Conservation (phyloP, 2,797 vertebrate species). For the Gadopsis bispinosus region DNA sequence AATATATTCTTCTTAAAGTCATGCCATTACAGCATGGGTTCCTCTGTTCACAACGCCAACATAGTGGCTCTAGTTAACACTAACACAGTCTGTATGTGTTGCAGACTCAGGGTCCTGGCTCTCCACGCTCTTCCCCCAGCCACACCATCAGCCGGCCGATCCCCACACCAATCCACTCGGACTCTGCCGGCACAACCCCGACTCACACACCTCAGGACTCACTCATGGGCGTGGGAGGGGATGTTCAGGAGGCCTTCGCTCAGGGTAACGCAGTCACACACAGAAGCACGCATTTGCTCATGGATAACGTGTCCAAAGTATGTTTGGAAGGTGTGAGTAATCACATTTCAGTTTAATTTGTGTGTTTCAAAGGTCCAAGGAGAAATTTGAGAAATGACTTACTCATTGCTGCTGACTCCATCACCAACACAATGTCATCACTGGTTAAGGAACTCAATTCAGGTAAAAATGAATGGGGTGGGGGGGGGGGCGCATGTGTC, state of each 20-base stretch:
- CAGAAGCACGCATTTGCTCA: not conserved
- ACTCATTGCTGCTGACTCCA: slow-evolving; percentile 97
- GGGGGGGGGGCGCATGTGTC: too few species aligned
- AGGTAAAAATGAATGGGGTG: slow-evolving; percentile 76
- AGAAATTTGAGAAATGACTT: slow-evolving; percentile 97
- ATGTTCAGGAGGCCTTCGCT: slow-evolving; percentile 98
- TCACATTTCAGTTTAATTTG: not conserved
- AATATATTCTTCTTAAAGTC: not conserved
- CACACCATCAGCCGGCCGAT: slow-evolving; percentile 94
- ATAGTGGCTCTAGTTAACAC: not conserved
- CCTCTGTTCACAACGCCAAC: not conserved
- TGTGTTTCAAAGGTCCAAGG: slow-evolving; percentile 88
- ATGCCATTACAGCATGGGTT: not conserved
- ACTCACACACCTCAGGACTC: slow-evolving; percentile 97
- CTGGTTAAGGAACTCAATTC: slow-evolving; percentile 97
- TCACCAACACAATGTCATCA: slow-evolving; percentile 99
- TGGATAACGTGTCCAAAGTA: not conserved
- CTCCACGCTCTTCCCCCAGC: slow-evolving; percentile 95
- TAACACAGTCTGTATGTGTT: slow-evolving; percentile 61
- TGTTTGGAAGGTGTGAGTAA: not conserved
- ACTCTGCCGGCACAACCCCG: slow-evolving; percentile 93
- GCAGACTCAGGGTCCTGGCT: slow-evolving; percentile 95
- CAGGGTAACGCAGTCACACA: slow-evolving; percentile 85
- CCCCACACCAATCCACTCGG: slow-evolving; percentile 94
- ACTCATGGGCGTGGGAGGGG: slow-evolving; percentile 96